Evolutionary conservation across 1,140 invertebrate species (phyloP), one percentile per base, ranked within the genome.

Genomic region (Drosophila sp.): DNA sequence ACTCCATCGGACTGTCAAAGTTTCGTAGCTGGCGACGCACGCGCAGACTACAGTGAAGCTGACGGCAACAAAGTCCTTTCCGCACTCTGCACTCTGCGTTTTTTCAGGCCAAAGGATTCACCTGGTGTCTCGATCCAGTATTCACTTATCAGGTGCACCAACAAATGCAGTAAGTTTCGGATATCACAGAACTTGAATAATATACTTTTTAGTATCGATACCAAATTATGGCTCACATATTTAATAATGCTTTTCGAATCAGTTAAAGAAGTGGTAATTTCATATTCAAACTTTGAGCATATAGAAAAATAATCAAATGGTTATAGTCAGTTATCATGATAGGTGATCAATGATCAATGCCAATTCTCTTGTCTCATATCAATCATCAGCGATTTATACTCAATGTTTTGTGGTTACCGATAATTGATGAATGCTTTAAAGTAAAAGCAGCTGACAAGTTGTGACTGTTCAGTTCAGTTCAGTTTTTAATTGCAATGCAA

Each of bases 401-500:
- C 36, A n/a, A 5, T 38, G 4, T n/a, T 38, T 13, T 38, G n/a
- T 2, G 11, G n/a, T 4, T 2, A 13, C n/a, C 36, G n/a, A 13
- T 53, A 29, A 50, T 32, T 32, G 46, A 14, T 21, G 46, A 29
- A 50, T 50, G 46, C 2, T 29, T 32, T 8, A 13, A 38, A n/a
- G 2, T 6, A 8, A 32, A 50, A 29, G 27, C 46, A 29, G n/a
- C 27, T 50, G 27, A 21, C 27, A 14, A 50, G 25, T 53, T 34
- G 50, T 53, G 50, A 29, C 13, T 4, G 32, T 14, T 53, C n/a
- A n/a, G 32, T 41, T 50, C 34, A 34, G 41, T 51, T 48, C 32
- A 36, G 43, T 40, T 72, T 66, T 27, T 72, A 67, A 73, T 69
- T 73, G 71, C 50, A 70, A 29, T 63, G 54, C 63, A 59, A 59